Percentiles rank a stretch among this genome's conserved stretches.
Evolutionary conservation across 2,888 invertebrate species (phyloP).

Genomic region (Hemicrepidius hirtus): DNA sequence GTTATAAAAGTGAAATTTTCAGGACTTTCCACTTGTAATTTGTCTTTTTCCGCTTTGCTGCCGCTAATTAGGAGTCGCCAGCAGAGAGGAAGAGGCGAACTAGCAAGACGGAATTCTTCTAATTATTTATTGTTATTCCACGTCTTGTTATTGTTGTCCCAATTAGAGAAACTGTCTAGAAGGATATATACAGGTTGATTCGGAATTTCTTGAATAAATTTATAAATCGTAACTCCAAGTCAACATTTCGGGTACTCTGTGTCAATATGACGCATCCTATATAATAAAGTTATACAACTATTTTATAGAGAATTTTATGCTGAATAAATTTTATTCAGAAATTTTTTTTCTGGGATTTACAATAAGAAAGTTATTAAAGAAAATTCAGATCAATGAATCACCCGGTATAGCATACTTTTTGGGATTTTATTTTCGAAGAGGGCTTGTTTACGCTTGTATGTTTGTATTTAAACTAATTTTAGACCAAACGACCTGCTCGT

Average conservation of each 20-base stretch:
- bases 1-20: neutral
- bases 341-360: too few relatives aligned
- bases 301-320: too few relatives aligned
- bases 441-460: constrained; percentile 27
- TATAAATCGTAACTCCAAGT: too few relatives aligned
- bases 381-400: too few relatives aligned
- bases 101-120: constrained; percentile 39
- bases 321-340: too few relatives aligned
- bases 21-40: constrained; percentile 40
- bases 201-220: too few relatives aligned
- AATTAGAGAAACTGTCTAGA: neutral
- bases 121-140: neutral
- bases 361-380: too few relatives aligned
- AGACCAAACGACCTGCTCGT: constrained; percentile 32
- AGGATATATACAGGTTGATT: too few relatives aligned
- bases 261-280: too few relatives aligned
- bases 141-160: too few relatives aligned
- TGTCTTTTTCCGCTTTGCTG: constrained; percentile 55
- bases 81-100: constrained; percentile 51
- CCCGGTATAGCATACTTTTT: neutral
- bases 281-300: too few relatives aligned
- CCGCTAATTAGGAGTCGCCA: constrained; percentile 48
- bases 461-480: constrained; percentile 35
- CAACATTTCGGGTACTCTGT: too few relatives aligned
- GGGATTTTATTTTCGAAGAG: neutral